These are phyloP conservation scores for Xiphydria camelus DNA, from an alignment of 2,888 invertebrate species.

Conservation along the genomic window DNA sequence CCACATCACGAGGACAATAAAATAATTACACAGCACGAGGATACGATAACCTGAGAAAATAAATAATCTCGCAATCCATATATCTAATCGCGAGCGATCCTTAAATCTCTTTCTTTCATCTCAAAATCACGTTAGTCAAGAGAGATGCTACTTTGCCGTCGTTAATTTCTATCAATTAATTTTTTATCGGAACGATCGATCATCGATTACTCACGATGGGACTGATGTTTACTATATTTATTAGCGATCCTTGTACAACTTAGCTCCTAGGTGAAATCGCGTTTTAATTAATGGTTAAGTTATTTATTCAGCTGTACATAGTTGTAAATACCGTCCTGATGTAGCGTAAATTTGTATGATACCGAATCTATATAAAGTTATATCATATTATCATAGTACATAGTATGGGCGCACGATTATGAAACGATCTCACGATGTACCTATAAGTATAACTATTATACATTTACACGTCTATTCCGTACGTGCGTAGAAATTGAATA, in stretches of 20 bases:
- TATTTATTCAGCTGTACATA: conserved; percentile 29
- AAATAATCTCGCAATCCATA: too few species aligned
- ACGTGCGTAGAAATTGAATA: background rate
- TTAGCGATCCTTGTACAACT: conserved; percentile 13
- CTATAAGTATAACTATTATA: conserved; percentile 13
- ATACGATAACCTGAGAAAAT: too few species aligned
- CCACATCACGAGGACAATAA: too few species aligned
- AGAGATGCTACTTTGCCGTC: too few species aligned
- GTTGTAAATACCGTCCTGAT: conserved; percentile 4
- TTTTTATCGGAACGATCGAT: too few species aligned
- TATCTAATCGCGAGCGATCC: too few species aligned
- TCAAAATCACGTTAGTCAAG: too few species aligned
- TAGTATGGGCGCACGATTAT: conserved; percentile 10
- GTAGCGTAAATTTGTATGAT: conserved; percentile 35
- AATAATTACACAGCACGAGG: too few species aligned
- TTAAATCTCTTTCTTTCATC: too few species aligned
- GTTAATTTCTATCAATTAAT: too few species aligned
- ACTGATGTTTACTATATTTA: conserved; percentile 30
- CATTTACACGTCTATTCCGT: too few species aligned
- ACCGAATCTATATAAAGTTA: conserved; percentile 11
- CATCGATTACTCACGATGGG: conserved; percentile 13
- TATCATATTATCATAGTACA: background rate
- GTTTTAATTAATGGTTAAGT: conserved; percentile 4
- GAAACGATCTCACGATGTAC: conserved; percentile 33
- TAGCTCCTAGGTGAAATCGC: background rate